Percentiles rank a stretch among this genome's conserved stretches.
These are phyloP conservation scores for Hydrozoanthus tunicans DNA, from an alignment of 64 coral and sea anemone genomes.

Conservation along the genomic window DNA sequence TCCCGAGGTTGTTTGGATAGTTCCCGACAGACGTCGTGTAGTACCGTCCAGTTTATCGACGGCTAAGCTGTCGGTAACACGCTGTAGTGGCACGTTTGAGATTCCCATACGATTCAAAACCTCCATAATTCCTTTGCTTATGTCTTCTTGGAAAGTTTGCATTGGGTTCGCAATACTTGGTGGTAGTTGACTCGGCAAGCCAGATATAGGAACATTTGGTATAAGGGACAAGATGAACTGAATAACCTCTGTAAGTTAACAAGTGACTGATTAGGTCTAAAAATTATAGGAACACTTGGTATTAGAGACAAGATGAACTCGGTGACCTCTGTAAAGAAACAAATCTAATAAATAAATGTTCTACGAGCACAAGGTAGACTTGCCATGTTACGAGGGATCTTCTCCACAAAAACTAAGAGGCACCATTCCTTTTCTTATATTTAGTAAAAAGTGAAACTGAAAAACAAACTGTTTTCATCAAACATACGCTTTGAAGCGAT, in stretches of 20 bases:
- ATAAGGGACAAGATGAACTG: slow-evolving; percentile 32
- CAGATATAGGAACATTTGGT: slow-evolving; percentile 44
- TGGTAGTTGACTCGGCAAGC: slow-evolving; percentile 41
- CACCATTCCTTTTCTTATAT: no score
- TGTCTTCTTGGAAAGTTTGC: slow-evolving; percentile 43
- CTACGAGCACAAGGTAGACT: no score
- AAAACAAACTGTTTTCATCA: no score
- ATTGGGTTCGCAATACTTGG: slow-evolving; percentile 3
- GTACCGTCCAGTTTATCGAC: slow-evolving; percentile 19
- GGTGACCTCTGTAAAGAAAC: no score
- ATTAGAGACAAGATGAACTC: no score
- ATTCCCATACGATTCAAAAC: slow-evolving; percentile 28
- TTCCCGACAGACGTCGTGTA: slow-evolving; percentile 5
- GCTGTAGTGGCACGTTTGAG: slow-evolving; percentile 42
- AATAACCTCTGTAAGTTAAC: neutral
- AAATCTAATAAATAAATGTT: no score
- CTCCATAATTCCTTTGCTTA: slow-evolving; percentile 41
- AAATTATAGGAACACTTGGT: no score
- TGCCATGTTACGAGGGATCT: no score
- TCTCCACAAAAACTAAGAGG: no score
- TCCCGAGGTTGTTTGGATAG: neutral
- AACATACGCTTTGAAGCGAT: no score
- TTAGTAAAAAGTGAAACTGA: no score
- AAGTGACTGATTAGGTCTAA: no score
- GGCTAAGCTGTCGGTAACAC: neutral